Conservation (phyloP, 2,797 vertebrate species). For the Limosa lapponica region DNA sequence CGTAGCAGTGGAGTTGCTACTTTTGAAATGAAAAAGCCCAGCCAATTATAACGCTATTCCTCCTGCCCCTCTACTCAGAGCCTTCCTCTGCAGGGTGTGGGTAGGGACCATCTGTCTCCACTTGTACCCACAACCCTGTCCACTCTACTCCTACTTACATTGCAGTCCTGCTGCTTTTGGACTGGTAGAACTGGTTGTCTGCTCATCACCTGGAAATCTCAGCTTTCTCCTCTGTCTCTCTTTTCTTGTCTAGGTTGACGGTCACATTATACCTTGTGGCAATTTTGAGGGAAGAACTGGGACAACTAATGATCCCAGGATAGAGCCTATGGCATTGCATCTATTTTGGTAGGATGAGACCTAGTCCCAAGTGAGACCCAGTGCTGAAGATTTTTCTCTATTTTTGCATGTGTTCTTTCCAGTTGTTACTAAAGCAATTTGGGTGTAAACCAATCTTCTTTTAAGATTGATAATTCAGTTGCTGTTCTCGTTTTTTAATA, state of each 20-base stretch:
- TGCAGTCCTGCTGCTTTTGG: not conserved
- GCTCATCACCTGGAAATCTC: not conserved
- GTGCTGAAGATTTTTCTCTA: not conserved
- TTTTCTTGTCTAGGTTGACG: not conserved
- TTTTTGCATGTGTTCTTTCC: not conserved
- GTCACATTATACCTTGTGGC: not conserved
- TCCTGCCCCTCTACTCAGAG: not conserved
- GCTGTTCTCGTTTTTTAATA: not conserved
- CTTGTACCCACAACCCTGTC: not conserved
- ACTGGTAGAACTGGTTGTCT: not conserved
- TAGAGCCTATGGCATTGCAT: not conserved
- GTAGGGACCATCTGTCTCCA: not conserved
- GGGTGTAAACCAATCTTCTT: not conserved
- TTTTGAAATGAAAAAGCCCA: not conserved
- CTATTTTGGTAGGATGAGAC: not conserved
- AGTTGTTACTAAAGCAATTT: not conserved
- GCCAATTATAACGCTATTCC: not conserved
- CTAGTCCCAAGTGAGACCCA: not conserved
- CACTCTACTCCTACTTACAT: not conserved
- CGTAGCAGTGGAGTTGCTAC: not conserved
- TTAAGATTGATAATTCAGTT: not conserved
- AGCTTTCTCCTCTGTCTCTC: not conserved
- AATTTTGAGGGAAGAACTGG: not conserved
- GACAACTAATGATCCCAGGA: not conserved
- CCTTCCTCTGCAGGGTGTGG: rapidly evolving